A percentile compares a stretch with the other conserved stretches of the same genome.
phyloP scores from a whole-genome alignment of 2,113 vertebrate genomes.

The Lepisosteus oculatus region DNA sequence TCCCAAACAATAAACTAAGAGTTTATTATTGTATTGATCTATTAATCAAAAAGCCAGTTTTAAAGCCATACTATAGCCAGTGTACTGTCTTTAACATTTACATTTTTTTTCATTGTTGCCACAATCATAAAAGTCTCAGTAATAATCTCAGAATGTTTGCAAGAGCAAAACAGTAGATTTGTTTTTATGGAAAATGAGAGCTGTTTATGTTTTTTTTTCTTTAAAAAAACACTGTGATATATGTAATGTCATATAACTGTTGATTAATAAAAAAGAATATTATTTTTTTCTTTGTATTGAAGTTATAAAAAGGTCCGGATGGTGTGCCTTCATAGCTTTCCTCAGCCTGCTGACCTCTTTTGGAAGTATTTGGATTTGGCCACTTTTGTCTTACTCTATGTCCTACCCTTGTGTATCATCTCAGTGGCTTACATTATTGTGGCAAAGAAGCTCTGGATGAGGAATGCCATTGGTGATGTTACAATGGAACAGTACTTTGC shows the following conservation, averaged over 20 bases:
- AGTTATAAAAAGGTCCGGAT: slow-evolving; percentile 63
- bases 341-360: slow-evolving; percentile 66
- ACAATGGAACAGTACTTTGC: slow-evolving; percentile 70
- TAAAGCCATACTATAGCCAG: too few relatives aligned
- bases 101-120: neutral
- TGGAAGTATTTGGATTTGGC: slow-evolving; percentile 75
- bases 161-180: too few relatives aligned
- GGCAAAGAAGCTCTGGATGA: slow-evolving; percentile 74
- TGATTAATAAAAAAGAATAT: too few relatives aligned
- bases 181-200: too few relatives aligned
- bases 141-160: too few relatives aligned
- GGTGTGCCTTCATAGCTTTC: slow-evolving; percentile 70
- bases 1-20: too few relatives aligned
- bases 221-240: too few relatives aligned
- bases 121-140: neutral
- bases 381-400: slow-evolving; percentile 68
- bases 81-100: too few relatives aligned
- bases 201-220: too few relatives aligned
- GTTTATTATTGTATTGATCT: too few relatives aligned
- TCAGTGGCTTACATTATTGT: slow-evolving; percentile 60
- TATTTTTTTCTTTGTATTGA: slow-evolving; percentile 25
- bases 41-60: too few relatives aligned
- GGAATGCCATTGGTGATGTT: slow-evolving; percentile 68
- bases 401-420: slow-evolving; percentile 68
- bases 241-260: too few relatives aligned